phyloP scores from a whole-genome alignment of 2,113 vertebrate genomes.

The Saguinus midas region DNA sequence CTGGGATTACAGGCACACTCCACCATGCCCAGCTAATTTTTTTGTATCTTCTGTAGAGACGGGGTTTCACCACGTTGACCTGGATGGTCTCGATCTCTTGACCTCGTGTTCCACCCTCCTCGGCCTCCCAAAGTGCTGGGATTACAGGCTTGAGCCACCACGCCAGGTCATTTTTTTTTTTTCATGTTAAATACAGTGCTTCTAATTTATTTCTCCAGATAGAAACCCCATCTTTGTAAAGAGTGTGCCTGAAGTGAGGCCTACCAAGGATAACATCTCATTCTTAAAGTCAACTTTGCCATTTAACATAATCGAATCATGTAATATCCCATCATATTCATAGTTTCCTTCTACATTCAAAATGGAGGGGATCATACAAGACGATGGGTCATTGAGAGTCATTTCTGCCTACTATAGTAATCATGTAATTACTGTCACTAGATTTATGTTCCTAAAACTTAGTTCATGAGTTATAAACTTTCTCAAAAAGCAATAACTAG shows the following conservation, averaged over 20 bases:
- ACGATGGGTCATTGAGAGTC: no score
- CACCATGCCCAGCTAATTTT: no score
- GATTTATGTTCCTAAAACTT: not conserved
- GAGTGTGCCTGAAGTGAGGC: not conserved
- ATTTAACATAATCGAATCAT: not conserved
- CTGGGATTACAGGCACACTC: no score
- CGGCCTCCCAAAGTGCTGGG: no score
- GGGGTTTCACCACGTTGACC: no score
- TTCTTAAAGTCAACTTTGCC: not conserved
- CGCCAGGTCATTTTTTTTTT: no score
- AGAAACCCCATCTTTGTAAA: not conserved
- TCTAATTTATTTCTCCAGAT: constrained; percentile 15
- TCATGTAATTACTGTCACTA: not conserved
- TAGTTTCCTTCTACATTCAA: not conserved
- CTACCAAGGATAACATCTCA: not conserved
- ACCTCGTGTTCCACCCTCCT: no score
- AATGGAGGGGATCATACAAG: not conserved
- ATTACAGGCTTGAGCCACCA: no score
- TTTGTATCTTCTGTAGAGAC: no score
- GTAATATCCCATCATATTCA: not conserved
- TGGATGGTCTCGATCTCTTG: no score
- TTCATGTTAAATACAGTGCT: not conserved
- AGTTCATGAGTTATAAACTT: not conserved
- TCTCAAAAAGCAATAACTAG: not conserved
- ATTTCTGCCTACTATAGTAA: not conserved